A percentile compares a stretch with the other conserved stretches of the same genome.
Conservation (phyloP, 2,797 vertebrate species). For the Pogoniulus pusillus region DNA sequence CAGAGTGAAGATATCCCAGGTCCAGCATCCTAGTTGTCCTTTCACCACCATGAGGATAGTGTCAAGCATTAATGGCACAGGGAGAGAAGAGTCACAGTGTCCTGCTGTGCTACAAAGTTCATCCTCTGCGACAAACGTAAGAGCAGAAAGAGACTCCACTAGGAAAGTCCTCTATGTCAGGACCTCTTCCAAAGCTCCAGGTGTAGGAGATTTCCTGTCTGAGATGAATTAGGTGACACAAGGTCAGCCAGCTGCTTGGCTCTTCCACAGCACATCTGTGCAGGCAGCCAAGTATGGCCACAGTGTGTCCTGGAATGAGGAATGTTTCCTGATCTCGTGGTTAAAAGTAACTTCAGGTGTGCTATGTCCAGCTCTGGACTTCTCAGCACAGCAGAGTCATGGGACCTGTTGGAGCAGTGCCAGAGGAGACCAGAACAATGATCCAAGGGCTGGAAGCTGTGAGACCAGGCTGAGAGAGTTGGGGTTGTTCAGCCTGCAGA, state of each 20-base stretch:
- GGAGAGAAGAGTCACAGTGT: background rate
- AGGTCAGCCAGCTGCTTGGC: background rate
- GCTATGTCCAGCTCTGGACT: too few relatives aligned
- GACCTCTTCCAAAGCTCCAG: background rate
- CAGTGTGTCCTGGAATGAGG: background rate
- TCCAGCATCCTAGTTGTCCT: background rate
- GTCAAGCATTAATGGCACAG: background rate
- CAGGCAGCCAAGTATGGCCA: background rate
- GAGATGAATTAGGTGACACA: background rate
- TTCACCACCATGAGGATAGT: background rate
- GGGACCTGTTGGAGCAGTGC: too few relatives aligned
- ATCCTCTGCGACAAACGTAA: background rate
- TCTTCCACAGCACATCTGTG: background rate
- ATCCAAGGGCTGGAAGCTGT: too few relatives aligned
- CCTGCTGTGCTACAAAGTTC: background rate
- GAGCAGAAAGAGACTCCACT: fast-evolving
- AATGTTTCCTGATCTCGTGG: background rate
- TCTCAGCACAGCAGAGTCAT: too few relatives aligned
- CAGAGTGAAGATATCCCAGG: background rate
- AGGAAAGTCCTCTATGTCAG: background rate
- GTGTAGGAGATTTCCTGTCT: background rate
- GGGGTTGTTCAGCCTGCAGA: too few relatives aligned
- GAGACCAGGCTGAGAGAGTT: too few relatives aligned
- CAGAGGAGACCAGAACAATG: too few relatives aligned
- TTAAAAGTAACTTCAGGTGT: background rate